Conservation (phyloP, 2,113 vertebrate genomes). For the Recurvirostra avosetta region DNA sequence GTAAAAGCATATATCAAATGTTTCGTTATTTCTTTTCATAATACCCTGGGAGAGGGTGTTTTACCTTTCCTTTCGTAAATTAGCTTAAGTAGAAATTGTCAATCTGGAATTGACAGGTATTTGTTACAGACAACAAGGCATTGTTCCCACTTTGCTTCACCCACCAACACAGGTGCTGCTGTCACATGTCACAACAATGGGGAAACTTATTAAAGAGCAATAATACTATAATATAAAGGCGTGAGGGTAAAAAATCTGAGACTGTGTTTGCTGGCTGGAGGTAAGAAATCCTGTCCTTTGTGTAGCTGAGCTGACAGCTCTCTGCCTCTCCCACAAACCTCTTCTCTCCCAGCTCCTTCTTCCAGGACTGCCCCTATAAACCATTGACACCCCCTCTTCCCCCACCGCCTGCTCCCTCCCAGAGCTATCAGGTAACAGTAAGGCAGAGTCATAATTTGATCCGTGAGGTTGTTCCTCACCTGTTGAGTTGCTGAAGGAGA, state of each 20-base stretch:
- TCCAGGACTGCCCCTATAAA: neutral
- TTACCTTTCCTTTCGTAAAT: constrained; percentile 58
- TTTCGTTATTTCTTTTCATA: constrained; percentile 72
- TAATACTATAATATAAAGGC: constrained; percentile 20
- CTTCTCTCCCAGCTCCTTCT: neutral
- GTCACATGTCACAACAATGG: constrained; percentile 69
- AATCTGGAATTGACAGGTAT: constrained; percentile 69
- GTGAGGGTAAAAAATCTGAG: neutral
- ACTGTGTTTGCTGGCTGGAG: neutral
- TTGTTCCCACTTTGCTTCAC: constrained; percentile 45
- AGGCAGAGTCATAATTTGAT: neutral
- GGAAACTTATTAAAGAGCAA: constrained; percentile 46
- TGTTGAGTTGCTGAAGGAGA: neutral
- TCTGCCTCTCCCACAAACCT: neutral
- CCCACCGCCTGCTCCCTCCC: fast-evolving
- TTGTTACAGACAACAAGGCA: constrained; percentile 72
- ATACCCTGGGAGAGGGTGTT: constrained; percentile 54
- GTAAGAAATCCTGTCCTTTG: neutral
- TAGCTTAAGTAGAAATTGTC: constrained; percentile 72
- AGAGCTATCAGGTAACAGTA: neutral
- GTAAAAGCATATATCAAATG: constrained; percentile 68
- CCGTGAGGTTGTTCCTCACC: neutral
- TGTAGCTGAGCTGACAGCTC: neutral
- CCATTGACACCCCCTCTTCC: neutral
- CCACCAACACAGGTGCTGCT: constrained; percentile 31